Percentiles rank a stretch among this genome's conserved stretches.
These are phyloP conservation scores for Zingel zingel DNA, from an alignment of 2,113 vertebrate genomes.

Conservation along the genomic window DNA sequence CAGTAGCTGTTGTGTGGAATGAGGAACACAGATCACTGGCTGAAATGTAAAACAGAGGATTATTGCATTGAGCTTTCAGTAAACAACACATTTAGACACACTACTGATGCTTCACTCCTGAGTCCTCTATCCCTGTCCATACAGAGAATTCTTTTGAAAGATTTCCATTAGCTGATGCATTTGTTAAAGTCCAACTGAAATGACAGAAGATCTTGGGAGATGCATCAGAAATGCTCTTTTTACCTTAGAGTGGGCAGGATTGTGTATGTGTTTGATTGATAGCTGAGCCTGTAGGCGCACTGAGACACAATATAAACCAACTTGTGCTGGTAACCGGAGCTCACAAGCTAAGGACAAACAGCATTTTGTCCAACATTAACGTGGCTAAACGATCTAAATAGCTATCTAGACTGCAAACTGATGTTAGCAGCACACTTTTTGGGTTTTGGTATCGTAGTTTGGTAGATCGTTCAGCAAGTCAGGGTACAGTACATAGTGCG, in stretches of 20 bases:
- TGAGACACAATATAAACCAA: not conserved
- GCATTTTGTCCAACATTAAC: not conserved
- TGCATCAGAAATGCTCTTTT: not conserved
- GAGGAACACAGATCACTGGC: not conserved
- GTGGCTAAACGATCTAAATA: not conserved
- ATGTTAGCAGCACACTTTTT: not conserved
- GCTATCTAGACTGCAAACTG: not conserved
- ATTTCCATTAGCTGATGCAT: not conserved
- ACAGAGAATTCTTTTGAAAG: not conserved
- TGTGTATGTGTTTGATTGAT: not conserved
- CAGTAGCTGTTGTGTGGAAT: slow-evolving; percentile 6
- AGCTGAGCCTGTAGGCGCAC: not conserved
- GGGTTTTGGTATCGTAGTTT: not conserved
- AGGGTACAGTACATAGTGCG: not conserved
- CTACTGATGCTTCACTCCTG: not conserved
- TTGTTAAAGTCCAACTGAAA: not conserved
- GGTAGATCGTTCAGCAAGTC: not conserved
- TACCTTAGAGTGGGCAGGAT: not conserved
- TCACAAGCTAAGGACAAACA: not conserved
- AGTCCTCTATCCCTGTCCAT: not conserved
- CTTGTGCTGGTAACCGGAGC: not conserved
- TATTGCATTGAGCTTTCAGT: not conserved
- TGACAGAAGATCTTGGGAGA: not conserved
- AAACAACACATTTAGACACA: not conserved
- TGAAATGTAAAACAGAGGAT: not conserved